Evolutionary conservation across 1,140 invertebrate species (phyloP), one percentile per base, ranked within the genome.

Genomic region (Aphelenchoides fujianensis): DNA sequence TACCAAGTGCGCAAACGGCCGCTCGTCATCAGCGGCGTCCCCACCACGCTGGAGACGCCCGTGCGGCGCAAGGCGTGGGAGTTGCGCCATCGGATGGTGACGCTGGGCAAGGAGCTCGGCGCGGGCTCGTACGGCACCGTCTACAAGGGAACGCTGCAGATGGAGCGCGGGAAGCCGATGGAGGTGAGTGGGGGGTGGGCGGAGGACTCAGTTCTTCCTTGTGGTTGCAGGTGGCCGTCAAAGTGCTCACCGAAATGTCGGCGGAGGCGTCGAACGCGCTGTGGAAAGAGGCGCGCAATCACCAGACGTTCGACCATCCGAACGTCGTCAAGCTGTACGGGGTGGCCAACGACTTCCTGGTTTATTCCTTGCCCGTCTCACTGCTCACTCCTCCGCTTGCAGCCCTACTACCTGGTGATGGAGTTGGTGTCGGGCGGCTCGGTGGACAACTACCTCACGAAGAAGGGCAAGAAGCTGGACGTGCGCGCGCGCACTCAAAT

Each of bases 371-470:
- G n/a, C n/a, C n/a, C n/a, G n/a, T n/a, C n/a, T n/a, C n/a, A n/a
- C 55, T 31, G n/a, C 55, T 37, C n/a, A 27, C 0, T 68, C 34
- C 2, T 0, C 9, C 0, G 32, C 19, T 70, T 69, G 16, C 63
- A 77, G 74, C 73, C 73, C 37, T 74, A 76, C 31, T 74, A 78
- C 36, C 74, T 74, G 5, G 74, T 74, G 23, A 74, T 74, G 73
- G 73, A 74, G 32, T 30, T 74, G 9, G 74, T 74, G n/a, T 37
- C 35, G 36, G 73, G 73, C 0, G 73, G 73, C 7, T 78, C 73
- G 30, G 63, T 74, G 64, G 73, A 74, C 72, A 73, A 57, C 9
- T 72, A 78, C 54, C 73, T 74, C 9, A 19, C 55, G 35, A 72
- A 78, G 28, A 76, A 74, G 9, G 75, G 64, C 32, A 27, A 12